Evolutionary conservation across 2,797 vertebrate species (phyloP), one percentile per base, ranked within the genome.

Genomic region (Potorous gilbertii): DNA sequence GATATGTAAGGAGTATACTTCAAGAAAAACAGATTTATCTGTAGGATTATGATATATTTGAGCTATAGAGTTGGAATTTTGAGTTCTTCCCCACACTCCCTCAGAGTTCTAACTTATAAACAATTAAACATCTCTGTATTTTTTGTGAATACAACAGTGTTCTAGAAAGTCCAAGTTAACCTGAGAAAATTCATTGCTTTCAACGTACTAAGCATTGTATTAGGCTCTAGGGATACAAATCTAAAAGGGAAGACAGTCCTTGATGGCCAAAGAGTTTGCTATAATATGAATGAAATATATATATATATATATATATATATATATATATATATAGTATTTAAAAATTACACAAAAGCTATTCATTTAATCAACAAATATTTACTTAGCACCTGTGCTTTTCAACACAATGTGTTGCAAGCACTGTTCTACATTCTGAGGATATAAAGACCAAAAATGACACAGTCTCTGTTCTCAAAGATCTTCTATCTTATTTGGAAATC

Each of bases 141-240:
- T 66, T 66, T n/a, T 34, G 24, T 46, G 66, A 81, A 18, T n/a
- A 18, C 16, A 74, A 74, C 16, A 74, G 14, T 74, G 16, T 74
- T 46, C 66, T 24, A 40, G 66, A 81, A 81, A 24, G 18, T 81
- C 66, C 34, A n/a, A n/a, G 34, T 74, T 81, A 40, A 10, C 6
- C 2, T 24, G 18, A 81, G 66, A 46, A 81, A 81, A 40, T 40
- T 74, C 21, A 74, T 74, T 54, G 57, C n/a, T 55, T 97, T 91
- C 24, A 52, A 90, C 40, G 31, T 54, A 50, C 31, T 89, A 11
- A n/a, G 62, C 24, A 31, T 56, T 94, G 5, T 59, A 55, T 92
- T 62, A 93, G 89, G 89, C 74, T 93, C 46, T 14, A 50, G 93
- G 89, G 81, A 92, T 95, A 11, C 55, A 66, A 95, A 90, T 89